A percentile compares a stretch with the other conserved stretches of the same genome.
phyloP scores from a whole-genome alignment of 2,113 vertebrate species.

The Chamaea fasciata region DNA sequence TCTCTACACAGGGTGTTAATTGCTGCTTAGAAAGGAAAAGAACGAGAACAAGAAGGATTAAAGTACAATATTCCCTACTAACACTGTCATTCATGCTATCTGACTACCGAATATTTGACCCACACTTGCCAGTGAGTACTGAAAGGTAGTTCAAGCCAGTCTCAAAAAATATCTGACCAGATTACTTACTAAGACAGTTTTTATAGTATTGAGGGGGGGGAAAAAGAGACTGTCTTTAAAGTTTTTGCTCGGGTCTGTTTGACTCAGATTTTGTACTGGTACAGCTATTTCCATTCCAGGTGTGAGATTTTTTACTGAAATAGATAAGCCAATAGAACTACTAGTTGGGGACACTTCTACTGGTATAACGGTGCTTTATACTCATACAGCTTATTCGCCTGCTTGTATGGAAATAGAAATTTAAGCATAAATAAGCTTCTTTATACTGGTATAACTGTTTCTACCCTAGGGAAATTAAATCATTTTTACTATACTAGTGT shows the following conservation, averaged over 20 bases:
- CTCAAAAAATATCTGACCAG: neutral
- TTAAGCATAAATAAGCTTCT: neutral
- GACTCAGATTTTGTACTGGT: neutral
- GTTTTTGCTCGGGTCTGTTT: neutral
- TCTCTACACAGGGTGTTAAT: neutral
- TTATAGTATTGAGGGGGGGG: neutral
- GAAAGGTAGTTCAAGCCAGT: neutral
- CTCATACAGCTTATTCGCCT: neutral
- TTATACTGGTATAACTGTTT: neutral
- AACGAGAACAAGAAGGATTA: neutral
- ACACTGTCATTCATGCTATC: too few relatives aligned
- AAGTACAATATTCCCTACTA: neutral
- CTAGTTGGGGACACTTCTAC: neutral
- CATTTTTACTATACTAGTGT: neutral
- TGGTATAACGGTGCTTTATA: neutral
- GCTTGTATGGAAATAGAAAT: constrained; percentile 10
- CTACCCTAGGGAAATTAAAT: neutral
- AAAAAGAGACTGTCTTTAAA: neutral
- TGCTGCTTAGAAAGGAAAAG: neutral
- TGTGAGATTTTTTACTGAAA: constrained; percentile 1
- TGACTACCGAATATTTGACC: neutral
- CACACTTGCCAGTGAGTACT: neutral
- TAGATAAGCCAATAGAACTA: neutral
- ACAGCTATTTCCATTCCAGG: neutral
- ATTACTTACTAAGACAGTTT: neutral